phyloP scores from a whole-genome alignment of 2,888 invertebrate species.

The Cactoblastis cactorum region DNA sequence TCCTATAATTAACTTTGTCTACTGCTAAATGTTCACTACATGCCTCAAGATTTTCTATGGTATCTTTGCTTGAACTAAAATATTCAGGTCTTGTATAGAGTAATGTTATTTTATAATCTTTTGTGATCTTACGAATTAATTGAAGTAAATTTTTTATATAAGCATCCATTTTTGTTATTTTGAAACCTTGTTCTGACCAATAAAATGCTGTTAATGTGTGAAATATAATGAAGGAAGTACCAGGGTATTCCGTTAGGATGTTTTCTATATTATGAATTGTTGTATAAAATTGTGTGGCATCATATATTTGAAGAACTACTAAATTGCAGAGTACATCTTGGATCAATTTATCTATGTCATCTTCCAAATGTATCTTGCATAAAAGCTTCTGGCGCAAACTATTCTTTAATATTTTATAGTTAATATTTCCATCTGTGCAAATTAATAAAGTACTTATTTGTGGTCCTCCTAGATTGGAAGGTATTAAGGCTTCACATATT shows the following conservation, averaged over 20 bases:
- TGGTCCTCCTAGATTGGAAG: slow-evolving; percentile 37
- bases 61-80: slow-evolving; percentile 62
- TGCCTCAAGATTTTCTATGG: slow-evolving; percentile 36
- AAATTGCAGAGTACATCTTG: slow-evolving; percentile 41
- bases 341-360: slow-evolving; percentile 27
- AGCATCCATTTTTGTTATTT: slow-evolving; percentile 68
- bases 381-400: slow-evolving; percentile 33
- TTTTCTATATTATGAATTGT: slow-evolving; percentile 65
- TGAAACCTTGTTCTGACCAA: slow-evolving; percentile 71
- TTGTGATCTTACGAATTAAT: slow-evolving; percentile 62
- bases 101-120: slow-evolving; percentile 68
- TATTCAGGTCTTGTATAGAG: slow-evolving; percentile 76
- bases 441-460: slow-evolving; percentile 55
- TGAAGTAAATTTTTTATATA: slow-evolving; percentile 66
- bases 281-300: slow-evolving; percentile 58
- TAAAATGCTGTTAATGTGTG: slow-evolving; percentile 73
- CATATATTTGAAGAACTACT: slow-evolving; percentile 54
- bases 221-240: slow-evolving; percentile 60
- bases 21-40: slow-evolving; percentile 34
- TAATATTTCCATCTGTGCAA: slow-evolving; percentile 64
- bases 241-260: slow-evolving; percentile 48
- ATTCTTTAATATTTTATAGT: slow-evolving; percentile 36
- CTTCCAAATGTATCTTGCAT: neutral
- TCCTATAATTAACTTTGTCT: slow-evolving; percentile 55
- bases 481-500: slow-evolving; percentile 50